phyloP scores from a whole-genome alignment of 1,140 invertebrate species.

The Drosophila orosa region DNA sequence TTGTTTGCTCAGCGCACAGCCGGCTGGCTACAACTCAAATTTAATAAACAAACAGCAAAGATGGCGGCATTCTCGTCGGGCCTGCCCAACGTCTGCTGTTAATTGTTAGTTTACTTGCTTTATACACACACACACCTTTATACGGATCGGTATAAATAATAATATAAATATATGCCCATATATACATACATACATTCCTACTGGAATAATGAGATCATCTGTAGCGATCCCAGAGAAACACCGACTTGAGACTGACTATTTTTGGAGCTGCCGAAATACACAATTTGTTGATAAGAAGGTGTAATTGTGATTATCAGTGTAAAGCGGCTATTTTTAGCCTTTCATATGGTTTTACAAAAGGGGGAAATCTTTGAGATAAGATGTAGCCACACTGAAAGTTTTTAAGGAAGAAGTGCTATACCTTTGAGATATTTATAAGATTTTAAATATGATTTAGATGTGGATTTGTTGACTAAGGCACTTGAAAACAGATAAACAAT shows the following conservation, averaged over 20 bases:
- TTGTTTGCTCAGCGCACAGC: conserved; percentile 67
- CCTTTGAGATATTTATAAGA: not conserved
- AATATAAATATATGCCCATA: conserved; percentile 49
- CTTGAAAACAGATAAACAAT: not conserved
- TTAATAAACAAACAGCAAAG: conserved; percentile 71
- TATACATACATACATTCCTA: conserved; percentile 10
- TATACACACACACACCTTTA: conserved; percentile 29
- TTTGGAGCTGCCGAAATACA: conserved; percentile 34
- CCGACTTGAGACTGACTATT: conserved; percentile 24
- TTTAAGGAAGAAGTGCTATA: not conserved
- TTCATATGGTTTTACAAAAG: conserved; percentile 5
- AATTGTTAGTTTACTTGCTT: conserved; percentile 74
- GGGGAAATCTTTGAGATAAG: conserved; percentile 12
- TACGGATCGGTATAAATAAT: conserved; percentile 33
- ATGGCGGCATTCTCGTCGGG: conserved; percentile 50
- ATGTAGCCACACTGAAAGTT: conserved; percentile 1
- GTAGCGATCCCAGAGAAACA: conserved; percentile 9
- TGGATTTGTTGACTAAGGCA: no score
- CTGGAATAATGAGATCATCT: conserved; percentile 55
- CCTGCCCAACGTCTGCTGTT: conserved; percentile 60
- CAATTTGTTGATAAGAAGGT: conserved; percentile 26
- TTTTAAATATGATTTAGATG: no score
- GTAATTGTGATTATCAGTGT: conserved; percentile 35
- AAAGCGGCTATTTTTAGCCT: conserved; percentile 34
- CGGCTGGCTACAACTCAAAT: conserved; percentile 62